A percentile compares a stretch with the other conserved stretches of the same genome.
Conservation (phyloP, 2,797 vertebrate species). For the Diplodus puntazzo region DNA sequence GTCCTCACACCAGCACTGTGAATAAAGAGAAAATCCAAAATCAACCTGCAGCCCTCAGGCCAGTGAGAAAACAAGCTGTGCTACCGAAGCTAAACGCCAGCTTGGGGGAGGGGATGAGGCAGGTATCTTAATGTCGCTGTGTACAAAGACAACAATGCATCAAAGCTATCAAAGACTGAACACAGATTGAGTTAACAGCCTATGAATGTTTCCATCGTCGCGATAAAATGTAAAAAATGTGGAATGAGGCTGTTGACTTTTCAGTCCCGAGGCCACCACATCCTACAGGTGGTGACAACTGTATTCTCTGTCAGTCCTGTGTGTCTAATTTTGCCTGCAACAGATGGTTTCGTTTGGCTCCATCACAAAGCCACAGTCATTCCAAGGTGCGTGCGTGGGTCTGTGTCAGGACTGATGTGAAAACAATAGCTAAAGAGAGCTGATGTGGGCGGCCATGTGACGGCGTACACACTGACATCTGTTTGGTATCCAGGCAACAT, state of each 20-base stretch:
- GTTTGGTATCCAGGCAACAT: constrained; percentile 80
- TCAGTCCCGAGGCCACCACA: background rate
- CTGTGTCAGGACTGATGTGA: constrained; percentile 37
- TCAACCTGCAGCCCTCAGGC: no score
- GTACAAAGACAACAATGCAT: background rate
- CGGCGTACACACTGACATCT: constrained; percentile 45
- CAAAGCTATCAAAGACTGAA: background rate
- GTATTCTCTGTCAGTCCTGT: constrained; percentile 15
- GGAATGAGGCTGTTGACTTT: background rate
- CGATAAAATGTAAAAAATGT: no score
- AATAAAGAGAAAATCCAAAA: background rate
- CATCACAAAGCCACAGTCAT: constrained; percentile 15
- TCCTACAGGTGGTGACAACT: constrained; percentile 31
- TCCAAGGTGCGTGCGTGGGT: constrained; percentile 33
- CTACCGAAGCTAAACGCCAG: background rate
- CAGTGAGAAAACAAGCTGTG: background rate
- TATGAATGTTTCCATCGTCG: no score
- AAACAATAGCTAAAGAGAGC: constrained; percentile 43
- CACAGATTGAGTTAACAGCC: background rate
- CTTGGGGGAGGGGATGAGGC: background rate
- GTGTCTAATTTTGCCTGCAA: constrained; percentile 51
- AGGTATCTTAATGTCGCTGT: background rate
- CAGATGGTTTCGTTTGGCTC: constrained; percentile 60
- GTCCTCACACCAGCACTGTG: background rate
- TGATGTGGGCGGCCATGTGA: constrained; percentile 33